phyloP scores from a whole-genome alignment of 2,888 invertebrate genomes.

The Agrochola litura region DNA sequence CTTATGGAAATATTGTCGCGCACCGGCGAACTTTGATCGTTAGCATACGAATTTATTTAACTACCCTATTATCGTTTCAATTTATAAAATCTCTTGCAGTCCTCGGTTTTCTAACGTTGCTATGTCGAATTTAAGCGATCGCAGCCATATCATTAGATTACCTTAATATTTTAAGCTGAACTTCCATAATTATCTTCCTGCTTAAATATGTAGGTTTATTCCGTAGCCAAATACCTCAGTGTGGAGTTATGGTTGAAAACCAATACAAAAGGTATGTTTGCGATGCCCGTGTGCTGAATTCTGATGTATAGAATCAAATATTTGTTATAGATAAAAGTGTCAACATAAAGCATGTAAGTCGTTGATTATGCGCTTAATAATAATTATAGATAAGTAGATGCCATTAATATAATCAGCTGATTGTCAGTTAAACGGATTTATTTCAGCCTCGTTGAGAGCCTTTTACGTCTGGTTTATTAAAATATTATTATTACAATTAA shows the following conservation, averaged over 20 bases:
- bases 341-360: conserved; percentile 39
- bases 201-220: conserved; percentile 60
- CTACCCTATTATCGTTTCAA: conserved; percentile 26
- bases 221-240: conserved; percentile 63
- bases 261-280: conserved; percentile 36
- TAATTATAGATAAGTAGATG: conserved; percentile 60
- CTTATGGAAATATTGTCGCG: conserved; percentile 64
- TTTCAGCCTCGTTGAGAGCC: conserved; percentile 16
- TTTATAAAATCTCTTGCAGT: conserved; percentile 47
- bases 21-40: conserved; percentile 67
- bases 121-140: conserved; percentile 78
- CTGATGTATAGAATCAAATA: conserved; percentile 37
- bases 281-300: conserved; percentile 49
- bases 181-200: conserved; percentile 70
- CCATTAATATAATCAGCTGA: conserved; percentile 54
- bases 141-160: conserved; percentile 82
- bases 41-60: conserved; percentile 67
- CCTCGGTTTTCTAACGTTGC: conserved; percentile 61
- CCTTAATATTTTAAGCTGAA: conserved; percentile 74
- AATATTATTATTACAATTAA: conserved; percentile 16
- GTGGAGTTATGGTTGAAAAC: conserved; percentile 38
- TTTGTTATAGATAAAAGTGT: conserved; percentile 44
- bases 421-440: conserved; percentile 1
- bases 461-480: conserved; percentile 8
- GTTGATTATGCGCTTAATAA: conserved; percentile 65